Conservation (phyloP, 2,797 vertebrate genomes). For the Odontamblyopus lacepedii region DNA sequence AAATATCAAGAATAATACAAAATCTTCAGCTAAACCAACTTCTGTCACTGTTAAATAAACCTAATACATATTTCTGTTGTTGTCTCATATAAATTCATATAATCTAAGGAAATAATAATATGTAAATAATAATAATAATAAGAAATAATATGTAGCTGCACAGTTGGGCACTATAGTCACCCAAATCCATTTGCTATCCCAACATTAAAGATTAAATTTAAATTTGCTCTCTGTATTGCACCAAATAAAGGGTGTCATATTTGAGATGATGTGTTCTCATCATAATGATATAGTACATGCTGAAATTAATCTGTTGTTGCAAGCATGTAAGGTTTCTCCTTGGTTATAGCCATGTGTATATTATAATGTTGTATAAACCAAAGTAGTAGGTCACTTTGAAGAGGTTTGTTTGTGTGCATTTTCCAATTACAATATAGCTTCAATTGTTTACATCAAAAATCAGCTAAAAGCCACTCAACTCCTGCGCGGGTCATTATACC, state of each 20-base stretch:
- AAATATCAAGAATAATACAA: too few species aligned
- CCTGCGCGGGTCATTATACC: slow-evolving; percentile 12
- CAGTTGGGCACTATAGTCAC: neutral
- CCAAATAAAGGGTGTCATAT: neutral
- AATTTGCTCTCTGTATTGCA: neutral
- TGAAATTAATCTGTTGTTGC: neutral
- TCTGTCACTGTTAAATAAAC: too few species aligned
- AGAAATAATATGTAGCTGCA: neutral
- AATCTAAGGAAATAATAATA: too few species aligned
- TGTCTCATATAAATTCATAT: too few species aligned
- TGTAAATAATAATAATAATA: too few species aligned
- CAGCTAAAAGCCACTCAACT: slow-evolving; percentile 4
- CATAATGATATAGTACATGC: neutral
- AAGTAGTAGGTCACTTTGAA: slow-evolving; percentile 3
- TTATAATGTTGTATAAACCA: neutral
- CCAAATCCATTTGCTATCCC: neutral
- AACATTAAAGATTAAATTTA: neutral
- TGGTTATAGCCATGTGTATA: neutral
- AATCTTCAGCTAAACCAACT: too few species aligned
- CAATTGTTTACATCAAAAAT: slow-evolving; percentile 10
- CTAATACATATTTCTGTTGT: too few species aligned
- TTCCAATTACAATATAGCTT: neutral
- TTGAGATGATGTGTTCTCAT: neutral
- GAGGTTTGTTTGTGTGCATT: slow-evolving; percentile 3
- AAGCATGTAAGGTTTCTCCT: neutral